phyloP scores from a whole-genome alignment of 2,888 invertebrate species.

The Thereva unica region DNA sequence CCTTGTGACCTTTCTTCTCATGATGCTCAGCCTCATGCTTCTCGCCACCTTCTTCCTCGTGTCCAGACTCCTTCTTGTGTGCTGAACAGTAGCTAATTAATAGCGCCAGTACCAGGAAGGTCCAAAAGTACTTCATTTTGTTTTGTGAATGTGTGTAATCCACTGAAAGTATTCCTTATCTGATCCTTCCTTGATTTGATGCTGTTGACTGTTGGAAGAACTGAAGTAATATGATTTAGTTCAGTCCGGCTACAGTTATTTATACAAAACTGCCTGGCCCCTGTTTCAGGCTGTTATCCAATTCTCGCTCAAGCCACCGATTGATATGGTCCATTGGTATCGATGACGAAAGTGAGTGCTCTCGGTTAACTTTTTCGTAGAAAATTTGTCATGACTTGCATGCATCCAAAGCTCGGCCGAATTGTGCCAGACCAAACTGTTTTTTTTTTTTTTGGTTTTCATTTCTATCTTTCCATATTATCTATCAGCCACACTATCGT shows the following conservation, averaged over 20 bases:
- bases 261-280: slow-evolving; percentile 11
- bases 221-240: slow-evolving; percentile 13
- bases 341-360: slow-evolving; percentile 38
- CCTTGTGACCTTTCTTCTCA: slow-evolving; percentile 68
- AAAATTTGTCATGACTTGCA: slow-evolving; percentile 11
- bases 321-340: slow-evolving; percentile 34
- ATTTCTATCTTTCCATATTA: not conserved
- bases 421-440: slow-evolving; percentile 20
- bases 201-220: not conserved
- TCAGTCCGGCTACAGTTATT: slow-evolving; percentile 14
- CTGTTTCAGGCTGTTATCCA: slow-evolving; percentile 19
- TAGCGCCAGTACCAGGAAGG: slow-evolving; percentile 49
- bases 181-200: not conserved
- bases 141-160: slow-evolving; percentile 7
- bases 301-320: slow-evolving; percentile 18
- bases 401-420: not conserved
- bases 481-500: no score
- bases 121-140: slow-evolving; percentile 40
- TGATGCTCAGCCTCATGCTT: slow-evolving; percentile 53
- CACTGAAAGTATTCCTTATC: not conserved
- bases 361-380: slow-evolving; percentile 26
- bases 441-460: slow-evolving; percentile 10
- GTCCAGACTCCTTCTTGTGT: slow-evolving; percentile 52
- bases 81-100: slow-evolving; percentile 48
- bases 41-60: slow-evolving; percentile 54